These are phyloP conservation scores for Branchinecta sandiegonensis DNA, from an alignment of 2,888 invertebrate species.

Conservation along the genomic window DNA sequence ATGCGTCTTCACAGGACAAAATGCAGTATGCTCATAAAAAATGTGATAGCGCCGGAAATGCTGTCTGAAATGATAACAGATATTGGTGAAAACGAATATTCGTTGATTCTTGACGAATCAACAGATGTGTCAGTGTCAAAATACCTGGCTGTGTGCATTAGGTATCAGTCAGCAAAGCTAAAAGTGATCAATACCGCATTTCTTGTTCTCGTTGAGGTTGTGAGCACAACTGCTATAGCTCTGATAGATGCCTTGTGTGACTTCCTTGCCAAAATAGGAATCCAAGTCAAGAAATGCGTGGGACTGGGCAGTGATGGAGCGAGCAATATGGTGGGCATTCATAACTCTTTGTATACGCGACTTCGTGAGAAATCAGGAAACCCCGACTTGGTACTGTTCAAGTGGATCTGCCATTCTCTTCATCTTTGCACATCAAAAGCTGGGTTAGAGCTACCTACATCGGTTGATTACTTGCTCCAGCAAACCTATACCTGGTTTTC, in stretches of 20 bases:
- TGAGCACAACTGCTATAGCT: conserved; percentile 8
- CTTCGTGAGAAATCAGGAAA: background rate
- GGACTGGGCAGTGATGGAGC: background rate
- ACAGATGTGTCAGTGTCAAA: conserved; percentile 28
- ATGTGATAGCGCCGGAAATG: conserved; percentile 27
- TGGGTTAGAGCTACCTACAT: conserved; percentile 27
- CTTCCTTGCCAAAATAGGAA: conserved; percentile 5
- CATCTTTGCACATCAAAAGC: conserved; percentile 29
- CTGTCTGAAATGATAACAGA: conserved; percentile 27
- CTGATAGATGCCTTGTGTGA: background rate
- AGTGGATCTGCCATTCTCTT: conserved; percentile 28
- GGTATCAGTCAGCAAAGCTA: conserved; percentile 27
- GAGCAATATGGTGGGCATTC: conserved; percentile 7
- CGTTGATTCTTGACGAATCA: conserved; percentile 28
- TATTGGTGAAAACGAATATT: conserved; percentile 26
- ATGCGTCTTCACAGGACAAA: conserved; percentile 27
- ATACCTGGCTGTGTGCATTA: conserved; percentile 28
- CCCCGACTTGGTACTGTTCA: background rate
- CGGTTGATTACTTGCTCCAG: conserved; percentile 28
- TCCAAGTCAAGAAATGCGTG: background rate
- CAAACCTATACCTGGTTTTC: conserved; percentile 30
- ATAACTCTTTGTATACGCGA: background rate
- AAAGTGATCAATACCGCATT: conserved; percentile 28
- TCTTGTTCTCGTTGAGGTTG: conserved; percentile 27
- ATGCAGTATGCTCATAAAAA: conserved; percentile 27